Evolutionary conservation across 92 coral and sea anemone species (phyloP), one percentile per base, ranked within the genome.

Genomic region (Diadumene lineata): DNA sequence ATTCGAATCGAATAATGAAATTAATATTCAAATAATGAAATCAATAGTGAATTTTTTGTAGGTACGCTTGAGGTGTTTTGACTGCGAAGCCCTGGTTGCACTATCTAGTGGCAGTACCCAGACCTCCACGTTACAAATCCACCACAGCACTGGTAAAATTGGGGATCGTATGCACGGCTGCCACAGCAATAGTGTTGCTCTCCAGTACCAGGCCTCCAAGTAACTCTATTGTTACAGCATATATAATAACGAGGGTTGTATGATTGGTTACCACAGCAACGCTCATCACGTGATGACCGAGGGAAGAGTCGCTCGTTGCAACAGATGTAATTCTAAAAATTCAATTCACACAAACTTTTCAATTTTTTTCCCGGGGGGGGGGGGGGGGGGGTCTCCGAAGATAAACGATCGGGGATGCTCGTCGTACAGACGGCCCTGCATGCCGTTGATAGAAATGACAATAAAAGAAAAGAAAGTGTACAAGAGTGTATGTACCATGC

Each of bases 91-190:
- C 48, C 48, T 6, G 48, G 48, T 13, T 6, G 13, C 6, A 38
- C 48, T 13, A 4, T 6, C 48, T 4, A 38, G 48, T 38, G 48
- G n/a, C 81, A 76, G 38, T 66, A 53, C 8, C 25, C 65, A 25
- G 81, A 43, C 33, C 81, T 55, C 81, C 81, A 76, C 25, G 48
- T 9, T 55, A 76, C 34, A 22, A 43, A 31, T 17, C 81, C 73
- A 6, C 55, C 18, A 29, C 81, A 76, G 29, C 81, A 76, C 65
- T 76, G 72, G 31, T 76, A 76, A 61, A 60, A 75, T 53, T 56
- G 57, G 0, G 70, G 57, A 28, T 60, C 69, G 62, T 75, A 75
- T 2, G 69, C 58, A 2, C 43, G 23, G 16, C 26, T 7, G 0
- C 69, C 80, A 31, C 80, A 75, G 44, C 80, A 75, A 18, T 61